Evolutionary conservation across 2,113 vertebrate species (phyloP).

Genomic region (Ancistrus triradiatus): DNA sequence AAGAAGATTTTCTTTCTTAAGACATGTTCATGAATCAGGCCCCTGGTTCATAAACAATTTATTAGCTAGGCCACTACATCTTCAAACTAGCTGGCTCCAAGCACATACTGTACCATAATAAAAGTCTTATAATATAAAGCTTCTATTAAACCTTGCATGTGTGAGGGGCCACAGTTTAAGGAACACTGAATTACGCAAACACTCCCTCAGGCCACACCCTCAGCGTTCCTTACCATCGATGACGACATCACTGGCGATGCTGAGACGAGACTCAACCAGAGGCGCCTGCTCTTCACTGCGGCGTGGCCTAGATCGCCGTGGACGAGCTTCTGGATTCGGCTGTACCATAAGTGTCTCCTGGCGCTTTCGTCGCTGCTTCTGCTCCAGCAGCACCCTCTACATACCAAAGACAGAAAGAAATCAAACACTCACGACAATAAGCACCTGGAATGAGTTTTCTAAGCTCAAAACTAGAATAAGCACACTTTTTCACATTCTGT

Average conservation of each 20-base stretch:
- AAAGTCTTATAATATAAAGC: too few relatives aligned
- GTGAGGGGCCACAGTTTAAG: too few relatives aligned
- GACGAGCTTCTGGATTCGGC: constrained; percentile 82
- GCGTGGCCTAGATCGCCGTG: constrained; percentile 68
- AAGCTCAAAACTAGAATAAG: neutral
- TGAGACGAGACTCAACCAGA: constrained; percentile 71
- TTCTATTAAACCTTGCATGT: too few relatives aligned
- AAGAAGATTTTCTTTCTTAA: too few relatives aligned
- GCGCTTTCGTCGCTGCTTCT: constrained; percentile 87
- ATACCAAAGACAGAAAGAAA: neutral
- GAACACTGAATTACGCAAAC: neutral
- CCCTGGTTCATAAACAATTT: too few relatives aligned
- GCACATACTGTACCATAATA: too few relatives aligned
- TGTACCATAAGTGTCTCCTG: constrained; percentile 90
- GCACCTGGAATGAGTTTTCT: too few relatives aligned
- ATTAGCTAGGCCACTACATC: too few relatives aligned
- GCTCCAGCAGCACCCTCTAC: constrained; percentile 86
- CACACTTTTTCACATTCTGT: neutral
- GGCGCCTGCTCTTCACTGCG: constrained; percentile 79
- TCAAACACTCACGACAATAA: too few relatives aligned
- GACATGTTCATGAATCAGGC: too few relatives aligned
- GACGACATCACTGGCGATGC: constrained; percentile 60
- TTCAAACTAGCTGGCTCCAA: too few relatives aligned
- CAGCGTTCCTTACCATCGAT: constrained; percentile 71
- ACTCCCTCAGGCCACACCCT: neutral